These are phyloP conservation scores for Linnaemya tessellans DNA, from an alignment of 2,888 invertebrate species.

Conservation along the genomic window DNA sequence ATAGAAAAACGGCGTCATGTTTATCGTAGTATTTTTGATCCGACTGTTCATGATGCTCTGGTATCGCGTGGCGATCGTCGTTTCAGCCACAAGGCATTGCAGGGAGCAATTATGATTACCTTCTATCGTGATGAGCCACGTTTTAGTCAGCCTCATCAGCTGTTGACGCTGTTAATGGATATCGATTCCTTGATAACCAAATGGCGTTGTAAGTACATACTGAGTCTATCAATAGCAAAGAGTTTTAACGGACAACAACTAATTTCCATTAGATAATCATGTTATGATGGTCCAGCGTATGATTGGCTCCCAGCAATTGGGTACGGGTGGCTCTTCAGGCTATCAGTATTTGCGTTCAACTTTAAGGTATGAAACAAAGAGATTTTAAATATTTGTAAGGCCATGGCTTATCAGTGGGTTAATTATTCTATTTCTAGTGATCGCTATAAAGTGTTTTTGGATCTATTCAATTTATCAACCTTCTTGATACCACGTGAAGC, in stretches of 20 bases:
- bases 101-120: constrained; percentile 99
- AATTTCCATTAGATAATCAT: constrained; percentile 91
- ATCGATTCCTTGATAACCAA: constrained; percentile 99
- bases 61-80: constrained; percentile 89
- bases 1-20: constrained; percentile 91
- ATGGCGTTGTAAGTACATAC: constrained; percentile 94
- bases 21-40: constrained; percentile 95
- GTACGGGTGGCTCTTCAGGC: constrained; percentile 99
- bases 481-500: constrained; percentile 95
- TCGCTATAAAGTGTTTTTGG: constrained; percentile 98
- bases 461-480: constrained; percentile 98
- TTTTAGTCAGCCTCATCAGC: constrained; percentile 98
- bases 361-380: constrained; percentile 87
- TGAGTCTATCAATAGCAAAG: neutral
- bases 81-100: constrained; percentile 94
- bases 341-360: constrained; percentile 99
- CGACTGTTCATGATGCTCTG: constrained; percentile 91
- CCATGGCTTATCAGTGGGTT: neutral
- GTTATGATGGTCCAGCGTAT: constrained; percentile 99
- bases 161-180: constrained; percentile 97
- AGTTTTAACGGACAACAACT: neutral
- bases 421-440: constrained; percentile 88
- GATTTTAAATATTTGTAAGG: neutral
- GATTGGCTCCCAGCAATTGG: constrained; percentile 97
- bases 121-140: constrained; percentile 98